Percentiles rank a stretch among this genome's conserved stretches.
These are phyloP conservation scores for Zaprionus lachaisei DNA, from an alignment of 1,140 invertebrate species.

Conservation along the genomic window DNA sequence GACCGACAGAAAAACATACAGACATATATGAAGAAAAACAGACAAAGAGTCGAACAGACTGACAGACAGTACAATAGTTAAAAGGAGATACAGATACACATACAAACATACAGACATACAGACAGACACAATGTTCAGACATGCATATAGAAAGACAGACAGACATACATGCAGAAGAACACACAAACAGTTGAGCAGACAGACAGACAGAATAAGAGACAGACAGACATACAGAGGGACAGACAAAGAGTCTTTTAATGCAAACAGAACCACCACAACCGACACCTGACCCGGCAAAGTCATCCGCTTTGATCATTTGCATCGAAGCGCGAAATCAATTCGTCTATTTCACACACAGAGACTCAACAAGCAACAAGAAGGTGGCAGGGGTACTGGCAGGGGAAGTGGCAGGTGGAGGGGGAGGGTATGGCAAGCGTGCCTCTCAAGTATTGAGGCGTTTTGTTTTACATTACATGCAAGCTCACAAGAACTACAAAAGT, in stretches of 20 bases:
- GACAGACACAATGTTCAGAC: not conserved
- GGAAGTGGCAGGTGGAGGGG: not conserved
- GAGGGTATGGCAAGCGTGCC: not conserved
- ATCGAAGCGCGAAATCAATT: slow-evolving; percentile 79
- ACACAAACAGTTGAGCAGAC: too few species aligned
- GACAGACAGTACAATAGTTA: too few species aligned
- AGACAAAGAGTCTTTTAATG: slow-evolving; percentile 24
- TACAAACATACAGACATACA: not conserved
- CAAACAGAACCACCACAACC: slow-evolving; percentile 12
- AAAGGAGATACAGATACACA: not conserved
- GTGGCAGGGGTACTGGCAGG: too few species aligned
- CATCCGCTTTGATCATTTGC: slow-evolving; percentile 74
- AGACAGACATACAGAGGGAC: not conserved
- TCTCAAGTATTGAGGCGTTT: slow-evolving; percentile 55
- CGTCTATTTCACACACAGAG: slow-evolving; percentile 66
- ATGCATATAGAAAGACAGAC: not conserved
- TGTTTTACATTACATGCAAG: slow-evolving; percentile 72
- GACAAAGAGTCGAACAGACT: slow-evolving; percentile 5
- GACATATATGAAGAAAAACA: not conserved
- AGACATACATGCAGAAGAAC: not conserved
- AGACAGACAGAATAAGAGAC: not conserved
- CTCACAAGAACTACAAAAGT: slow-evolving; percentile 45
- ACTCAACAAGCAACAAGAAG: slow-evolving; percentile 25
- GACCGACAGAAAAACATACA: not conserved
- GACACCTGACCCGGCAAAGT: slow-evolving; percentile 60